These are phyloP conservation scores for Philotrypesis tridentata DNA, from an alignment of 1,140 invertebrate genomes.

Conservation along the genomic window DNA sequence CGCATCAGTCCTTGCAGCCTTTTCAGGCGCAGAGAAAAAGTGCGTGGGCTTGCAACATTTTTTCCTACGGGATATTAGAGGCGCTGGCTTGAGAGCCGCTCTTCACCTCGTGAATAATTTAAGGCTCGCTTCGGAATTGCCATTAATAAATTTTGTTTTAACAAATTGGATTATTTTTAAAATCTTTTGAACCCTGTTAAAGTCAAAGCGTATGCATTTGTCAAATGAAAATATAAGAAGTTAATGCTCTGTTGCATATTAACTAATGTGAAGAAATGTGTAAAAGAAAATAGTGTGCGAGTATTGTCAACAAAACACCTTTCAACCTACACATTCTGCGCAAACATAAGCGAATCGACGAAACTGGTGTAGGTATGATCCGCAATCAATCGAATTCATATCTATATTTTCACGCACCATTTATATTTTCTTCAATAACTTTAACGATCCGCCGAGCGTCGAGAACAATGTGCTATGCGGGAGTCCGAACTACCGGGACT, in stretches of 20 bases:
- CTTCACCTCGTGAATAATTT: not conserved
- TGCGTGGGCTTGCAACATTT: conserved; percentile 16
- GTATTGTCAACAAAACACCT: no score
- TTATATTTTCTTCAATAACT: conserved; percentile 27
- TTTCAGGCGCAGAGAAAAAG: not conserved
- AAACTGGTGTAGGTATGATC: not conserved
- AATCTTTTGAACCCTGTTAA: no score
- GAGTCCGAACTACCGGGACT: not conserved
- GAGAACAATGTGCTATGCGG: conserved; percentile 4
- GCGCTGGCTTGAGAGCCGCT: not conserved
- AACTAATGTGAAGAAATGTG: no score
- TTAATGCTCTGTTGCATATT: no score
- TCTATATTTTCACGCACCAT: conserved; percentile 18
- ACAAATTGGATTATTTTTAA: no score
- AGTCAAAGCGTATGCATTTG: no score
- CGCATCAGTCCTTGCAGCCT: not conserved
- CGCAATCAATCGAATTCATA: not conserved
- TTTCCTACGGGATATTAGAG: not conserved
- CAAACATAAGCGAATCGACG: not conserved
- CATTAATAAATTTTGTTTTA: not conserved
- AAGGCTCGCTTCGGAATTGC: not conserved
- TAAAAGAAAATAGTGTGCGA: no score
- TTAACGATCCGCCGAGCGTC: not conserved
- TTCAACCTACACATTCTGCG: no score
- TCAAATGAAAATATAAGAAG: no score